phyloP scores from a whole-genome alignment of 2,113 vertebrate species.

The Phaethornis superciliosus region DNA sequence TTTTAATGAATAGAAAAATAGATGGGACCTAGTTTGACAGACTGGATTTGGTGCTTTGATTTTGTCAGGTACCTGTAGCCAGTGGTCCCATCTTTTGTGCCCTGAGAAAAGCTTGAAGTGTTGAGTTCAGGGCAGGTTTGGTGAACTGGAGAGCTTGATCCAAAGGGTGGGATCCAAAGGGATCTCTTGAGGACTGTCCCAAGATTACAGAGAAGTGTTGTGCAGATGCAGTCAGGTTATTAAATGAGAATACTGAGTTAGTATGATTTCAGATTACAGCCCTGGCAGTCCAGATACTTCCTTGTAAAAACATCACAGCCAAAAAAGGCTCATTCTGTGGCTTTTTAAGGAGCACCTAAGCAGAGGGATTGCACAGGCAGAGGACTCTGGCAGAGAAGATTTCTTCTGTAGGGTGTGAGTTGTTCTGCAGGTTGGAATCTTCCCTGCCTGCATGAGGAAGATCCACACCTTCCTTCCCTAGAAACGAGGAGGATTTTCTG shows the following conservation, averaged over 20 bases:
- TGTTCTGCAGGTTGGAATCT: background rate
- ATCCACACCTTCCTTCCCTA: background rate
- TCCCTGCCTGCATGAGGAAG: background rate
- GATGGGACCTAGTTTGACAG: background rate
- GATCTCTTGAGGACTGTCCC: background rate
- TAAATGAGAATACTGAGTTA: background rate
- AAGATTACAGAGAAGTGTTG: background rate
- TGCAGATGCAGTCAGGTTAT: background rate
- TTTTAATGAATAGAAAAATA: background rate
- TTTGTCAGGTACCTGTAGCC: background rate
- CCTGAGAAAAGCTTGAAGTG: background rate
- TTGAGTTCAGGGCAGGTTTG: background rate
- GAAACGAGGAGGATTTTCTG: background rate
- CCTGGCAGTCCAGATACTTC: background rate
- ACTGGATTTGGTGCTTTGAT: background rate
- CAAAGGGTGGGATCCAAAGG: no score
- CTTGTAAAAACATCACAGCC: accelerated
- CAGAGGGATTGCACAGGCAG: background rate
- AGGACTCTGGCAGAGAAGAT: background rate
- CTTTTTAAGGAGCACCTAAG: background rate
- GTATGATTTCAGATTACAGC: background rate
- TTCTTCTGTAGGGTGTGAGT: background rate
- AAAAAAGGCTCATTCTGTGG: background rate
- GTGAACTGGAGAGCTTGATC: background rate
- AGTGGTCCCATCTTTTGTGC: background rate